Evolutionary conservation across 2,888 invertebrate species (phyloP).

Genomic region (Agrochola macilenta): DNA sequence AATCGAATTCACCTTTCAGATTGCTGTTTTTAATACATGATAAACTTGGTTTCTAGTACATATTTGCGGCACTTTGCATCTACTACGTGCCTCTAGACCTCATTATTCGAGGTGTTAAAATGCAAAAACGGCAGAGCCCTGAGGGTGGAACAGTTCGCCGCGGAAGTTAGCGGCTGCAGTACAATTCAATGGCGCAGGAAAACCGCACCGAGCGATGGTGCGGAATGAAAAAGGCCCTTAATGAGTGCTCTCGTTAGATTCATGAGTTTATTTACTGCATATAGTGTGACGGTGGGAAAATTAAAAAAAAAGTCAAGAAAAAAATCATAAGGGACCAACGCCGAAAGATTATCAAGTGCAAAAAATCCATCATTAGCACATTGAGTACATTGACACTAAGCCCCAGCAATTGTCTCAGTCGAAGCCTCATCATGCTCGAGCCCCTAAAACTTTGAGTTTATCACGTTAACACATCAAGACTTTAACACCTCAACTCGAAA

Average conservation of each 20-base stretch:
- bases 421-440: slow-evolving; percentile 62
- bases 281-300: slow-evolving; percentile 31
- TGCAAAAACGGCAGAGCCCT: slow-evolving; percentile 79
- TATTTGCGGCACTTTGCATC: slow-evolving; percentile 65
- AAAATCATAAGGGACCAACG: slow-evolving; percentile 15
- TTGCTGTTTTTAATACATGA: slow-evolving; percentile 53
- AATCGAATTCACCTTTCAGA: slow-evolving; percentile 3
- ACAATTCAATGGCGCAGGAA: slow-evolving; percentile 82
- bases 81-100: slow-evolving; percentile 77
- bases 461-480: slow-evolving; percentile 76
- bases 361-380: slow-evolving; percentile 67
- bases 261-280: slow-evolving; percentile 66
- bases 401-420: slow-evolving; percentile 52
- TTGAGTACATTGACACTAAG: slow-evolving; percentile 69
- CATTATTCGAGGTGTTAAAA: slow-evolving; percentile 84
- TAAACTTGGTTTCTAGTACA: slow-evolving; percentile 47
- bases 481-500: slow-evolving; percentile 81
- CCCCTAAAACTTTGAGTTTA: slow-evolving; percentile 79
- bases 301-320: background rate
- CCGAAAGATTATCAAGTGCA: slow-evolving; percentile 4
- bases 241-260: slow-evolving; percentile 83
- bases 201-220: slow-evolving; percentile 77
- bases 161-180: slow-evolving; percentile 79
- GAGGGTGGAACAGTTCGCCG: slow-evolving; percentile 75
- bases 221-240: slow-evolving; percentile 79